Conservation (phyloP, 2,113 vertebrate genomes). For the Leptocoma aspasia region DNA sequence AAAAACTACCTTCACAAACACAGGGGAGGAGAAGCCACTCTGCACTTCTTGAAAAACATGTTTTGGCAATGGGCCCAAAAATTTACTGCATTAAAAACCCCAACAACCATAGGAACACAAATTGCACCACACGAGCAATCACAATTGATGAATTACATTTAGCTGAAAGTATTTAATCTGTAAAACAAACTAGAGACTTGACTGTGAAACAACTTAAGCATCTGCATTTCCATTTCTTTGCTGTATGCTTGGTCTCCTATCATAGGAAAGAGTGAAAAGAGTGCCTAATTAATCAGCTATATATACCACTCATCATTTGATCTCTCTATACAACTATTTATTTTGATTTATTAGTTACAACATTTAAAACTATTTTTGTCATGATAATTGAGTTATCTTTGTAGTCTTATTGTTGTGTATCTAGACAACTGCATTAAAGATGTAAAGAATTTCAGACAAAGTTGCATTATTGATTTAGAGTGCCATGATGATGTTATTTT, state of each 20-base stretch:
- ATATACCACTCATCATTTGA: background rate
- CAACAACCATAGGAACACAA: background rate
- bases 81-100: background rate
- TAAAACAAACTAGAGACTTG: conserved; percentile 23
- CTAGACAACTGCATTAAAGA: background rate
- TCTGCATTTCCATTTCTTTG: background rate
- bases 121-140: background rate
- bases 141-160: background rate
- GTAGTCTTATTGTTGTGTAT: background rate
- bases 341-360: background rate
- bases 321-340: background rate
- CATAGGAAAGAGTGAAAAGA: background rate
- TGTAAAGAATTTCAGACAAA: background rate
- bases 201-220: background rate
- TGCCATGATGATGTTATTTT: background rate
- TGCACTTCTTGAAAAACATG: background rate
- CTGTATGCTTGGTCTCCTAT: background rate
- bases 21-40: background rate
- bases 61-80: background rate
- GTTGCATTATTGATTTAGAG: background rate
- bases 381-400: background rate
- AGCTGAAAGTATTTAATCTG: background rate
- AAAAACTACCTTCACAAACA: conserved; percentile 7
- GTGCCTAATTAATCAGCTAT: background rate
- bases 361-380: background rate